Conservation (phyloP, 2,888 invertebrate genomes). For the Kryphioiulus occultus region DNA sequence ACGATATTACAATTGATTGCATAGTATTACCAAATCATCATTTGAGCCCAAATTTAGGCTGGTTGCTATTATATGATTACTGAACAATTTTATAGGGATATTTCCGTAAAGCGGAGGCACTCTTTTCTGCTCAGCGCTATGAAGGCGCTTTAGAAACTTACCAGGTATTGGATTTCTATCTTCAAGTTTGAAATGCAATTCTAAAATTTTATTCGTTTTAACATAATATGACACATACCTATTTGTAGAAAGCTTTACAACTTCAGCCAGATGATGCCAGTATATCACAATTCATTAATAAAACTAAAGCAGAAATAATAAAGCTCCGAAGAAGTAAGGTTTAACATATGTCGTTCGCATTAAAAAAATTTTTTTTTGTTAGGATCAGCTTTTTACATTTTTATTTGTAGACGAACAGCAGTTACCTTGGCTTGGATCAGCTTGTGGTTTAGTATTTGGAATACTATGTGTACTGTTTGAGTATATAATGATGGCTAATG, state of each 20-base stretch:
- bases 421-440: slow-evolving; percentile 78
- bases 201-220: background rate
- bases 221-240: background rate
- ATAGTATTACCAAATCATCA: too few relatives aligned
- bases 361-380: background rate
- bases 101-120: slow-evolving; percentile 55
- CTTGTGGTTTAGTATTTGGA: slow-evolving; percentile 75
- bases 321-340: slow-evolving; percentile 27
- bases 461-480: slow-evolving; percentile 61
- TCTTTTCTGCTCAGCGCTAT: slow-evolving; percentile 58
- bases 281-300: slow-evolving; percentile 56
- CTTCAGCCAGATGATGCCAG: slow-evolving; percentile 63
- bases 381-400: background rate
- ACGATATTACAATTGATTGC: too few relatives aligned
- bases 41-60: background rate
- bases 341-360: background rate
- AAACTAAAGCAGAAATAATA: slow-evolving; percentile 65
- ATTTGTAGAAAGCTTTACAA: slow-evolving; percentile 66
- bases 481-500: slow-evolving; percentile 41
- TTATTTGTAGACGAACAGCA: slow-evolving; percentile 70
- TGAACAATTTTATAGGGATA: slow-evolving; percentile 54
- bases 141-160: slow-evolving; percentile 74
- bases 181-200: background rate
- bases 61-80: background rate
- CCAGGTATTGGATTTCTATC: slow-evolving; percentile 58